Evolutionary conservation across 2,113 vertebrate genomes (phyloP).

Genomic region (Mus musculus): DNA sequence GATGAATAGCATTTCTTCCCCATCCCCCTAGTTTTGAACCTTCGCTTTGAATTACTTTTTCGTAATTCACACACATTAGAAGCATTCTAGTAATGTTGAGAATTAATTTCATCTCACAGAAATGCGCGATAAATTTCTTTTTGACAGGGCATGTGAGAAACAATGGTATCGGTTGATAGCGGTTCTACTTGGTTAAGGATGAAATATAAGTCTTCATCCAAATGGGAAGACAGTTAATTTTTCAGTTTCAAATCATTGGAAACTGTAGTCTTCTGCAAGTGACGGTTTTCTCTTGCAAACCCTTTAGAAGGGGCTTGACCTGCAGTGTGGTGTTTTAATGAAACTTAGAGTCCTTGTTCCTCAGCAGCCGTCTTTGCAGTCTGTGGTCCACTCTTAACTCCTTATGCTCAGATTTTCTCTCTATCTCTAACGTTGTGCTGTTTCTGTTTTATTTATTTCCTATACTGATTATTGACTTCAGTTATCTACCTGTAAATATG

Average conservation of each 20-base stretch:
- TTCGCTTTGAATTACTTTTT: background rate
- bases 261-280: background rate
- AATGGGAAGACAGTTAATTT: background rate
- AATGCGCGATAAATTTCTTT: background rate
- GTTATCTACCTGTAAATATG: fast-evolving
- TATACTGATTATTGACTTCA: background rate
- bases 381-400: background rate
- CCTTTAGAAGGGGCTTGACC: background rate
- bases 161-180: background rate
- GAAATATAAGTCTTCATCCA: background rate
- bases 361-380: background rate
- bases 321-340: background rate
- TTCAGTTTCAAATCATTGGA: background rate
- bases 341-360: background rate
- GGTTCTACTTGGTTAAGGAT: background rate
- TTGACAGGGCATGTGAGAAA: background rate
- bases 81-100: slow-evolving; percentile 11
- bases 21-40: background rate
- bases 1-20: background rate
- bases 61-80: background rate
- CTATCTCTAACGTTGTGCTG: background rate
- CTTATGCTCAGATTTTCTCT: background rate
- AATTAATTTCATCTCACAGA: background rate
- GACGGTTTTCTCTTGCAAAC: slow-evolving; percentile 5
- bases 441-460: background rate